Evolutionary conservation across 2,888 invertebrate genomes (phyloP), one percentile per base, ranked within the genome.

Genomic region (Drosophila ezoana): DNA sequence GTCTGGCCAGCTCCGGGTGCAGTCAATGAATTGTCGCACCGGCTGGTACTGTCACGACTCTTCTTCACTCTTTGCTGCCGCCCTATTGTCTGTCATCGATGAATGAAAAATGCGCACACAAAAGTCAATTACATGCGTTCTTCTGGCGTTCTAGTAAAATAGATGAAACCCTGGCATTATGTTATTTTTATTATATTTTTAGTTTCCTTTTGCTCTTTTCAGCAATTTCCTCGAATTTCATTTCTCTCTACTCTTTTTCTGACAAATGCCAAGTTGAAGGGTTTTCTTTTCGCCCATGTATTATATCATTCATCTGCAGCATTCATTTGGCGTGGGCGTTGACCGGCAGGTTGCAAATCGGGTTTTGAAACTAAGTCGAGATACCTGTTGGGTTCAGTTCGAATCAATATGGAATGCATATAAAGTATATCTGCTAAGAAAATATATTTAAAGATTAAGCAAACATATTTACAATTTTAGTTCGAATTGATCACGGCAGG

Each of bases 91-190:
- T 65, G 63, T 38, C 47, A 59, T 61, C 72, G 62, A 77, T 77
- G 71, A 80, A 84, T 87, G 89, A 78, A 68, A 80, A 75, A 74
- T 76, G 69, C 69, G 44, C 67, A 72, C 59, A 84, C 87, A 89
- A 90, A 90, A 90, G 90, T 91, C 91, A 90, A 90, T 90, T 91
- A 91, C 85, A 79, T 81, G 79, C 72, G 79, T 83, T 87, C 80
- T 80, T 67, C 67, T 67, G 65, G 47, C 74, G 68, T 70, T 59
- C 65, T 44, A 58, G 41, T 52, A 59, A 61, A 75, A 61, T 59
- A 43, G 51, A 51, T 37, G 44, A 41, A 43, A 44, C 28, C 59
- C 56, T 43, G 18, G 66, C 66, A 85, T 84, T 85, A 81, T 72
- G 64, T 58, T 77, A 66, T 69, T 65, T 71, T 67, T 59, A 47